A percentile compares a stretch with the other conserved stretches of the same genome.
These are phyloP conservation scores for Camponotus fellah DNA, from an alignment of 2,888 invertebrate genomes.

Conservation along the genomic window DNA sequence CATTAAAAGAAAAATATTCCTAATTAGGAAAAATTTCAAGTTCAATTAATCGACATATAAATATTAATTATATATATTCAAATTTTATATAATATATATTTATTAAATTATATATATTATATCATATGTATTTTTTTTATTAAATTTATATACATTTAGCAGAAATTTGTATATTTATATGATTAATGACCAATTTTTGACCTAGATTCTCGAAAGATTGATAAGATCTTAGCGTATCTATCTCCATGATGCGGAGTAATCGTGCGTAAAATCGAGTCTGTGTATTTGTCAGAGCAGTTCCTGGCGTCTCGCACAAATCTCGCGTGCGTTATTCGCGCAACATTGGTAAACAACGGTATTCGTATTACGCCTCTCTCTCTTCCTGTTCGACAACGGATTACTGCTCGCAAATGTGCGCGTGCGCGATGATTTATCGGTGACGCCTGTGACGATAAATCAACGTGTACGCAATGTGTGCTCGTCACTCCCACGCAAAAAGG, in stretches of 20 bases:
- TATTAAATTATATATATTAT: background rate
- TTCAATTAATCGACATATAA: too few species aligned
- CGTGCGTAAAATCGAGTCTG: conserved; percentile 13
- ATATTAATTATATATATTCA: too few species aligned
- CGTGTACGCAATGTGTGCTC: background rate
- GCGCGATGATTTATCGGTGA: conserved; percentile 42
- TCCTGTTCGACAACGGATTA: conserved; percentile 49
- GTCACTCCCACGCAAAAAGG: background rate
- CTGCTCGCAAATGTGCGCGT: conserved; percentile 2
- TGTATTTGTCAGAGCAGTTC: conserved; percentile 16
- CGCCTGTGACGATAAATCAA: conserved; percentile 52
- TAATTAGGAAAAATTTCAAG: background rate
- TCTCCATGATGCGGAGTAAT: conserved; percentile 10
- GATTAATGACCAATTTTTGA: background rate
- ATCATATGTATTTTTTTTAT: background rate
- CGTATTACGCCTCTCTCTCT: conserved; percentile 28
- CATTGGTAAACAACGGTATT: conserved; percentile 15
- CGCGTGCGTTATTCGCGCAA: conserved; percentile 18
- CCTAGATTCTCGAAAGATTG: background rate
- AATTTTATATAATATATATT: too few species aligned
- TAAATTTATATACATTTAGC: background rate
- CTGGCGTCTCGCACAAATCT: conserved; percentile 24
- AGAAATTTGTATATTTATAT: background rate
- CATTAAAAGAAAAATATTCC: background rate
- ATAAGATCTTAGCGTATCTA: background rate